Base-by-base conservation (phyloP, 2,113 vertebrate species). In the Formicarius rufipectus region DNA sequence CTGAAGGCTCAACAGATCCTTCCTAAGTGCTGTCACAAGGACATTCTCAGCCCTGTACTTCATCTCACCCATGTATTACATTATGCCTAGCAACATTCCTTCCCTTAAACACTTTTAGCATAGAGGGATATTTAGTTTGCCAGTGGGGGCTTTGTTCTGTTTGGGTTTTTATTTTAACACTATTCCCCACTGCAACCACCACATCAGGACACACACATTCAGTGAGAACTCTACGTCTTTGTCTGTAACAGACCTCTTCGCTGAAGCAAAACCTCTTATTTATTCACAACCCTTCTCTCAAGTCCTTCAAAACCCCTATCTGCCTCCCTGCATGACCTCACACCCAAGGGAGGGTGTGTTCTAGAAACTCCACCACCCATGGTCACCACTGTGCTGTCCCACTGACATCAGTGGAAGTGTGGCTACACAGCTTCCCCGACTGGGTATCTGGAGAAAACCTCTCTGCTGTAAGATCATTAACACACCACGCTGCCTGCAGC, bases 361-460 rank as follows among this genome's bases (percentile, higher is more conserved):
- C 55, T 35, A 22, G 40, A n/a, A 4, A 25, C n/a, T 59, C 17
- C 50, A 40, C 5, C 7, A 86, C 25, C 39, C 13, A 10, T 0
- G 0, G 27, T 8, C 49, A 60, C 49, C 39, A 37, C n/a, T 9
- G 24, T 4, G 3, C 0, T 59, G 12, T 50, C 37, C 50, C 42
- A n/a, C 4, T 2, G 74, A 8, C 30, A 44, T 1, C 3, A 1
- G 0, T 5, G 5, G 30, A 24, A 62, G 9, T 0, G 12, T 23
- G 20, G 37, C 45, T 50, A n/a, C 25, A n/a, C 10, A 39, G 6
- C 25, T 67, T 67, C 23, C 40, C 45, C 50, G n/a, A 14, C 76
- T 22, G 5, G 50, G 16, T 13, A 16, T 0, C 62, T 12, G 8
- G 12, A 71, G 50, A 62, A 77, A 80, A 10, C 31, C 35, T 14